phyloP scores from a whole-genome alignment of 2,113 vertebrate genomes.

The Opisthocomus hoazin region DNA sequence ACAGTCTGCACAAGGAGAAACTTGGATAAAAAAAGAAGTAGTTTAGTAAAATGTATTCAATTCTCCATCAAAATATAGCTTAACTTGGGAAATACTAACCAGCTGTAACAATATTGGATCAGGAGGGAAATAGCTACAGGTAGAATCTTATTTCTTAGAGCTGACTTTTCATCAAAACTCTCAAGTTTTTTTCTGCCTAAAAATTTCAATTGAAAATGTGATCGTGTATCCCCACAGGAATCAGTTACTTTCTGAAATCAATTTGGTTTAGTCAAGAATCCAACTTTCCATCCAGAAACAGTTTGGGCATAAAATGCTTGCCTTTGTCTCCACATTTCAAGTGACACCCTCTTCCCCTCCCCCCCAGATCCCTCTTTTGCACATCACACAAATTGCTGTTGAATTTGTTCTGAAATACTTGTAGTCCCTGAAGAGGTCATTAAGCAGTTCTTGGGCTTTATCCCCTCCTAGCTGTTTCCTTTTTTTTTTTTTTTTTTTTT shows the following conservation, averaged over 20 bases:
- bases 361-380: background rate
- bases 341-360: background rate
- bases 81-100: slow-evolving; percentile 50
- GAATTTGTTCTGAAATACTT: background rate
- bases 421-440: slow-evolving; percentile 34
- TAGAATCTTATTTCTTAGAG: slow-evolving; percentile 39
- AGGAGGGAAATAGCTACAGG: slow-evolving; percentile 34
- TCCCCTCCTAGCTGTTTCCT: background rate
- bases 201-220: slow-evolving; percentile 13
- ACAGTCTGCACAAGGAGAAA: background rate
- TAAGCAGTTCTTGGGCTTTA: slow-evolving; percentile 28
- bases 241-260: slow-evolving; percentile 24
- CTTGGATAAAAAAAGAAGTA: background rate
- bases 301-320: background rate
- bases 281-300: background rate
- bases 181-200: background rate
- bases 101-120: slow-evolving; percentile 22
- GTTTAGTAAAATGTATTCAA: slow-evolving; percentile 30
- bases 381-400: background rate
- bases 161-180: slow-evolving; percentile 43
- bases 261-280: background rate
- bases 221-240: slow-evolving; percentile 7
- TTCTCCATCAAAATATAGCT: slow-evolving; percentile 38
- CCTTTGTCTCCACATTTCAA: background rate
- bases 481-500: background rate